Base-by-base conservation (phyloP, 2,888 invertebrate genomes). In the Oasisia sp. region DNA sequence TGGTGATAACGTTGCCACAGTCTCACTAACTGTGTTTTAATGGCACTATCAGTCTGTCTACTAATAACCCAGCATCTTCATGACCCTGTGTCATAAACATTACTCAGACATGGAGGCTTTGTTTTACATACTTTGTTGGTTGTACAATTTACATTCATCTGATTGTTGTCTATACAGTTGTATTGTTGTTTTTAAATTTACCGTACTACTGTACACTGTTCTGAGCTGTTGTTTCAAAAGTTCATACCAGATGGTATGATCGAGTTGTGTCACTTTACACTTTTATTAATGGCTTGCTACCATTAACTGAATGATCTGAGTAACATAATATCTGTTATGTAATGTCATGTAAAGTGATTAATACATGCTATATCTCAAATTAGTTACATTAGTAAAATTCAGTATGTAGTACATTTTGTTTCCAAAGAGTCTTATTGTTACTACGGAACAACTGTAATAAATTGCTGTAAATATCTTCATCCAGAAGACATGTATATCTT, bases 51-150 rank as follows among this genome's bases (percentile, higher is more conserved):
- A 27, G 74, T 74, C 74, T 27, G 14, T 19, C n/a, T 74, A 19
- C 5, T 74, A n/a, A 74, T 7, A 74, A 74, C 27, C 14, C 19
- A 74, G 74, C 74, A 74, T 19, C n/a, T 74, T n/a, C 0, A 27
- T 74, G 19, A 74, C 27, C 74, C 74, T 27, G 27, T n/a, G 74
- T n/a, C 19, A 27, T 19, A 7, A 74, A 74, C 74, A 3, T 74
- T 14, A 74, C 19, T 74, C 74, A 74, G 27, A 74, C n/a, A 27
- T 27, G 74, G 74, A 19, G 74, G 74, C 27, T 27, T 74, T 19
- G 74, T 74, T 74, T 74, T 74, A 74, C 74, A 74, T 74, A 74
- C 74, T 74, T 74, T 74, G 74, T 74, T 74, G 14, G 74, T 74
- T 74, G 74, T 74, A 74, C 74, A 74, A 74, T 74, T 74, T 74